Conservation (phyloP, 1,140 invertebrate species). For the Eumeta japonica region DNA sequence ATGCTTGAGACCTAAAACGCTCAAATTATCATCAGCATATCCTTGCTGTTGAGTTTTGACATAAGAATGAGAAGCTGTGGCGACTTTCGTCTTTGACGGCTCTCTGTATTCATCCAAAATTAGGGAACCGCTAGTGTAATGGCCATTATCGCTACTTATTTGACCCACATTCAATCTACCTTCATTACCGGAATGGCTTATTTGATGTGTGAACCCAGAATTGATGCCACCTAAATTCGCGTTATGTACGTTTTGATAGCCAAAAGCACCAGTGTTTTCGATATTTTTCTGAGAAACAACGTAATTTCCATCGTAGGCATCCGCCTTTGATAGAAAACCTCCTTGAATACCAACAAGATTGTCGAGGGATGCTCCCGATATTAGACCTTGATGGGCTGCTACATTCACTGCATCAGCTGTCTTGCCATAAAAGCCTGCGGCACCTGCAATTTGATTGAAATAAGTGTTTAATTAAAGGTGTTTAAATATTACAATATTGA, state of each 20-base stretch:
- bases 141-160: conserved; percentile 24
- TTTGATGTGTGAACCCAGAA: no score
- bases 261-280: conserved; percentile 17
- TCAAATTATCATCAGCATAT: not conserved
- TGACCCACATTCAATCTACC: no score
- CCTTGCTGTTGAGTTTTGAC: no score
- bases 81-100: conserved; percentile 14
- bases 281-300: conserved; percentile 37
- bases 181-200: not conserved
- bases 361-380: conserved; percentile 43
- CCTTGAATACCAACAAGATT: conserved; percentile 51
- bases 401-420: conserved; percentile 50
- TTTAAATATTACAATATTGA: no score
- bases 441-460: conserved; percentile 42
- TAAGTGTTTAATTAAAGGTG: no score
- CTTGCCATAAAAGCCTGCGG: conserved; percentile 46
- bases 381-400: conserved; percentile 48
- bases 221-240: conserved; percentile 1
- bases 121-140: conserved; percentile 39
- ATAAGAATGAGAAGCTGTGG: not conserved
- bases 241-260: not conserved
- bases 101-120: conserved; percentile 43
- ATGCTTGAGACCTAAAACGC: no score
- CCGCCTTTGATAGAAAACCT: conserved; percentile 32
- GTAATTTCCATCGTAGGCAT: conserved; percentile 33